phyloP scores from a whole-genome alignment of 2,797 vertebrate genomes.

The Trachops cirrhosus region DNA sequence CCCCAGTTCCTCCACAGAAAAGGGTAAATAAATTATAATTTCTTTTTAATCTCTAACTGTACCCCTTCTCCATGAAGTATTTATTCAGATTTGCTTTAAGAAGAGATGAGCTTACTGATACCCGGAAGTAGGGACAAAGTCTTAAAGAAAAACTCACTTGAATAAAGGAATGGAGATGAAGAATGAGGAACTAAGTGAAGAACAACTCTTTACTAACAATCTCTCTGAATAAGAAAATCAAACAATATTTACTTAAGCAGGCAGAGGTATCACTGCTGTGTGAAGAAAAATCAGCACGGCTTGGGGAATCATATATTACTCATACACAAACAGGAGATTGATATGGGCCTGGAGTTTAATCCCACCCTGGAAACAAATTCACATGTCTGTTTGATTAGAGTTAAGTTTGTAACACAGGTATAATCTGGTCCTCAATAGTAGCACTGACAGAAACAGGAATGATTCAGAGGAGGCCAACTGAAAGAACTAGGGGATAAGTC shows the following conservation, averaged over 20 bases:
- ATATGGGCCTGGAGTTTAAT: neutral
- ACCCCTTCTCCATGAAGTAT: neutral
- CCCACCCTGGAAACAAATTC: slow-evolving; percentile 31
- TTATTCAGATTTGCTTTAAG: slow-evolving; percentile 22
- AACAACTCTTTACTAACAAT: neutral
- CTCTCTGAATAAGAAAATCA: neutral
- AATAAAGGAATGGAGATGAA: neutral
- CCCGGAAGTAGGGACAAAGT: neutral
- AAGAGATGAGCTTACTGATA: slow-evolving; percentile 8
- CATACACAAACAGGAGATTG: neutral
- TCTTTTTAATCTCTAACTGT: neutral
- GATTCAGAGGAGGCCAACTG: slow-evolving; percentile 26
- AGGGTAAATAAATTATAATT: neutral
- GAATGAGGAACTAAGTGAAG: neutral
- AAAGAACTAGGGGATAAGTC: slow-evolving; percentile 30
- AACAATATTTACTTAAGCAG: neutral
- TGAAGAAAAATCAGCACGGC: slow-evolving; percentile 10
- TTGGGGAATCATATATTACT: neutral
- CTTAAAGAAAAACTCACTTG: slow-evolving; percentile 13
- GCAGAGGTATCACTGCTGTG: neutral
- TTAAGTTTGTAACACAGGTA: neutral
- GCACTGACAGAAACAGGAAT: slow-evolving; percentile 11
- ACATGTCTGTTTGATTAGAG: neutral
- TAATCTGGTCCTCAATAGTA: neutral
- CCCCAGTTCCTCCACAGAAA: neutral